phyloP scores from a whole-genome alignment of 1,140 invertebrate species.

The Mylabris phalerata region DNA sequence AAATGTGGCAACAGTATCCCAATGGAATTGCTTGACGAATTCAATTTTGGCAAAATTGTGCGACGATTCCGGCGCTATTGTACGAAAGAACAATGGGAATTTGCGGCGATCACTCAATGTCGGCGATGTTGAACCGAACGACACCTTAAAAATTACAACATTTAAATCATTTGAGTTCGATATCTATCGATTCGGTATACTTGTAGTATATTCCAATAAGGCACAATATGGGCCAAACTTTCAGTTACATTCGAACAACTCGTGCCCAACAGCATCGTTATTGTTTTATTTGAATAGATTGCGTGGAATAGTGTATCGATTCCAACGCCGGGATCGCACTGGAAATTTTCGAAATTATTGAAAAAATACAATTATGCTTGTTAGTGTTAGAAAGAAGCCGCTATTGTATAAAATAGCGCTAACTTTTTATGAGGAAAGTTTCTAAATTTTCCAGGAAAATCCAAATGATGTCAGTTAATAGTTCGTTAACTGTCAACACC shows the following conservation, averaged over 20 bases:
- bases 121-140: conserved; percentile 78
- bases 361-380: neutral
- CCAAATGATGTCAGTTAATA: too few species aligned
- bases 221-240: conserved; percentile 79
- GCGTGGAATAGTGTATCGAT: conserved; percentile 87
- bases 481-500: too few species aligned
- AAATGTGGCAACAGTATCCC: conserved; percentile 80
- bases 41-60: conserved; percentile 78
- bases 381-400: neutral
- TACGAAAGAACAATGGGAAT: conserved; percentile 81
- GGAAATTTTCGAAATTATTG: conserved; percentile 31
- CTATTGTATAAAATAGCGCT: neutral
- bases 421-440: neutral
- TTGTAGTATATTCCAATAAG: conserved; percentile 88
- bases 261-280: conserved; percentile 72
- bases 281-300: conserved; percentile 68
- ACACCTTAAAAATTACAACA: conserved; percentile 53
- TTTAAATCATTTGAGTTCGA: neutral
- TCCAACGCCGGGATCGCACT: conserved; percentile 86
- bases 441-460: neutral
- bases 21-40: conserved; percentile 74
- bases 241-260: conserved; percentile 86
- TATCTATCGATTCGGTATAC: conserved; percentile 44
- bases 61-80: conserved; percentile 79
- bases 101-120: conserved; percentile 76